Conservation (phyloP, 2,888 invertebrate species). For the Hirtodrosophila alboralis region DNA sequence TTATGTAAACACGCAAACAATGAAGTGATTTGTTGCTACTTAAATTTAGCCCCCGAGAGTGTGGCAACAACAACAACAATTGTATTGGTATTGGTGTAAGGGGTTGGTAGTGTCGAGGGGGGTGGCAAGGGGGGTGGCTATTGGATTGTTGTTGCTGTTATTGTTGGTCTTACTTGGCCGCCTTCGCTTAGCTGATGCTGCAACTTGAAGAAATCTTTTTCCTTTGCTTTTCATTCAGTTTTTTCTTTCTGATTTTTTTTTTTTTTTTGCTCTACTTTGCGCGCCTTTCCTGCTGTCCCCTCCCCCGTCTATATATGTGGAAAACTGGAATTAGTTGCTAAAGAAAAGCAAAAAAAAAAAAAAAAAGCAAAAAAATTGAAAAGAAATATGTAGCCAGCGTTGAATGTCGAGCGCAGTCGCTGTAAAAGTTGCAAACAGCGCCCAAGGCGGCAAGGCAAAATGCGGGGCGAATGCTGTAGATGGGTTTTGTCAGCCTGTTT, state of each 20-base stretch:
- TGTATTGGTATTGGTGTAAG: conserved; percentile 8
- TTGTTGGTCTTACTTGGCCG: conserved; percentile 37
- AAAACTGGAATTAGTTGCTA: conserved; percentile 68
- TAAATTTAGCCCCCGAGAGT: conserved; percentile 70
- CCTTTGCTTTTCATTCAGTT: too few relatives aligned
- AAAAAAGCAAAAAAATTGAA: conserved; percentile 50
- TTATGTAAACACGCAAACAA: conserved; percentile 79
- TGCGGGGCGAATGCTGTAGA: background rate
- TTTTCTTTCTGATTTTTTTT: too few relatives aligned
- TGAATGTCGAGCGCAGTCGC: conserved; percentile 71
- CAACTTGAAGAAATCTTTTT: conserved; percentile 55
- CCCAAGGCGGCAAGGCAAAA: conserved; percentile 51
- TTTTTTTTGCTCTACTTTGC: conserved; percentile 38
- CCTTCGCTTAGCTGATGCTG: conserved; percentile 53
- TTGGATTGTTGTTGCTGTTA: background rate
- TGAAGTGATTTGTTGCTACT: conserved; percentile 80
- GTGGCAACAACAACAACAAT: conserved; percentile 25
- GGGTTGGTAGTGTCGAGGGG: background rate
- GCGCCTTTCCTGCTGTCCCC: conserved; percentile 5
- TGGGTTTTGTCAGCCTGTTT: conserved; percentile 37
- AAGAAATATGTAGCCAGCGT: conserved; percentile 64
- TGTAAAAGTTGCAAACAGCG: conserved; percentile 73
- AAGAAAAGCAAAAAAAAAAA: conserved; percentile 33
- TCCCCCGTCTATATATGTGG: background rate
- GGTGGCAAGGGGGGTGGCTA: background rate